A percentile compares a stretch with the other conserved stretches of the same genome.
phyloP scores from a whole-genome alignment of 2,113 vertebrate genomes.

The Hypomesus transpacificus region DNA sequence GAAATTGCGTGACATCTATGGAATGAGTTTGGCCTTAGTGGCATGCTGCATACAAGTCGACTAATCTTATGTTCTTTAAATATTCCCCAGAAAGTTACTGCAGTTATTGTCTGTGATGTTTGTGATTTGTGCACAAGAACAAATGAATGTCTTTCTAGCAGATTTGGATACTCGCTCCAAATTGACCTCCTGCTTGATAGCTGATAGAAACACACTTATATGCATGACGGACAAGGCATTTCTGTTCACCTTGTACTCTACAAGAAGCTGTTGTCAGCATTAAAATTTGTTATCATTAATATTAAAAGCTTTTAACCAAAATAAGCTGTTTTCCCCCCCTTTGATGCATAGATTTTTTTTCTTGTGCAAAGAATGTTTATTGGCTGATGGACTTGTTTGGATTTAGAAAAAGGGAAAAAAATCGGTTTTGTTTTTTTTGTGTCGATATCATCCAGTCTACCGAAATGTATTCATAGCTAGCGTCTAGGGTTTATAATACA shows the following conservation, averaged over 20 bases:
- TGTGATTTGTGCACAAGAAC: slow-evolving; percentile 15
- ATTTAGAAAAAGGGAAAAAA: background rate
- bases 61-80: background rate
- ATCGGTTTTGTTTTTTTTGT: too few species aligned
- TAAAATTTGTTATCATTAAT: slow-evolving; percentile 17
- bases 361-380: slow-evolving; percentile 26
- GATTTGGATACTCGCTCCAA: background rate
- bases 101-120: slow-evolving; percentile 9
- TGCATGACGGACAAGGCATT: slow-evolving; percentile 29
- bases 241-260: slow-evolving; percentile 3
- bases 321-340: slow-evolving; percentile 42
- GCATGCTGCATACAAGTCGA: background rate
- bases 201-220: slow-evolving; percentile 1
- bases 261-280: slow-evolving; percentile 22
- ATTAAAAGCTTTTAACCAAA: slow-evolving; percentile 57
- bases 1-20: too few species aligned
- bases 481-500: too few species aligned
- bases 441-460: too few species aligned
- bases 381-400: background rate
- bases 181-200: background rate
- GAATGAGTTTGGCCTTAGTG: background rate
- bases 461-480: too few species aligned
- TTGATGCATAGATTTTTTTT: slow-evolving; percentile 26
- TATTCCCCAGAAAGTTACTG: background rate
- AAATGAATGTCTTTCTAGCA: background rate